Conservation (phyloP, 2,797 vertebrate species). For the Thaleichthys pacificus region DNA sequence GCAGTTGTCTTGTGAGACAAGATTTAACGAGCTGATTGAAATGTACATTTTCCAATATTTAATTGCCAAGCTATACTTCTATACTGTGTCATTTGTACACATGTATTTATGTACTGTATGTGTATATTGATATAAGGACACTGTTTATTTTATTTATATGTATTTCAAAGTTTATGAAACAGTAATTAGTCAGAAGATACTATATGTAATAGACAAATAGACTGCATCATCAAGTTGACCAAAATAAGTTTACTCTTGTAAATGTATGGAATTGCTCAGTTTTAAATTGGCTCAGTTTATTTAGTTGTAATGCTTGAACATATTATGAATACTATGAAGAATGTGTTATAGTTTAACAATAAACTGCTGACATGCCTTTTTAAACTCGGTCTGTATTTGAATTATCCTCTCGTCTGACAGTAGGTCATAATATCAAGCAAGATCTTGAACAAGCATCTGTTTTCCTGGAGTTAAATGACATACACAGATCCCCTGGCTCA, state of each 20-base stretch:
- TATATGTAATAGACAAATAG: constrained; percentile 47
- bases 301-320: constrained; percentile 52
- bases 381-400: constrained; percentile 14
- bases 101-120: constrained; percentile 72
- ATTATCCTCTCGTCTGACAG: background rate
- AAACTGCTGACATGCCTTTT: constrained; percentile 68
- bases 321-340: constrained; percentile 52
- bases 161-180: constrained; percentile 52
- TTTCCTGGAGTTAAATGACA: background rate
- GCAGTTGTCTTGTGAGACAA: constrained; percentile 39
- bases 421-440: background rate
- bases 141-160: constrained; percentile 71
- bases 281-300: constrained; percentile 26
- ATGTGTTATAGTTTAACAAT: constrained; percentile 67
- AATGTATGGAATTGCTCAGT: constrained; percentile 47
- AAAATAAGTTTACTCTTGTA: constrained; percentile 45
- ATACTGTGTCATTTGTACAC: constrained; percentile 63
- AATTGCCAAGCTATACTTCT: constrained; percentile 60
- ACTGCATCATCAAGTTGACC: constrained; percentile 35
- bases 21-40: constrained; percentile 43
- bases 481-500: constrained; percentile 17
- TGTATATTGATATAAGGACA: constrained; percentile 64
- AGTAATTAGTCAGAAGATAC: constrained; percentile 34
- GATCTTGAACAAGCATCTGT: constrained; percentile 6
- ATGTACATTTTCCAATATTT: constrained; percentile 57